phyloP scores from a whole-genome alignment of 1,140 invertebrate species.

The Tetramorium parvispinum region DNA sequence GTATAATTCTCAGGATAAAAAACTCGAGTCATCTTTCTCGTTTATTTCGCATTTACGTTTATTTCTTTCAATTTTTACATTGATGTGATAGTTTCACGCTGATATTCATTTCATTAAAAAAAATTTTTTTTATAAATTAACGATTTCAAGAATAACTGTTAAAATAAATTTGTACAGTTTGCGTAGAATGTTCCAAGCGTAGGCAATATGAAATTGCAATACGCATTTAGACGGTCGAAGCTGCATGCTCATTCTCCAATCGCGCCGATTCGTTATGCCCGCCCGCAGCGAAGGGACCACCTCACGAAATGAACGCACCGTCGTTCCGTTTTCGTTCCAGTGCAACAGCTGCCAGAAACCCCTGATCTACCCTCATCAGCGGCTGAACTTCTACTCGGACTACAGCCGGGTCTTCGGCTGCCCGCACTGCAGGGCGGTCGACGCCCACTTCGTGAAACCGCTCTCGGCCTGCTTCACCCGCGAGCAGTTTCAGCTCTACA shows the following conservation, averaged over 20 bases:
- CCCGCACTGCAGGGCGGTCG: constrained; percentile 95
- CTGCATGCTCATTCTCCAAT: background rate
- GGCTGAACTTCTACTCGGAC: constrained; percentile 97
- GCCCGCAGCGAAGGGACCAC: background rate
- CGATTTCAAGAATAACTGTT: background rate
- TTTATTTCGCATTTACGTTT: background rate
- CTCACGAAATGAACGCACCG: constrained; percentile 32
- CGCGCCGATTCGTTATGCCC: background rate
- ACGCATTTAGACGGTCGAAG: background rate
- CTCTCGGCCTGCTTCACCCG: constrained; percentile 92
- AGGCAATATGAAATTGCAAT: background rate
- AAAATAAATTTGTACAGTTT: background rate
- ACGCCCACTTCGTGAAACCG: constrained; percentile 98
- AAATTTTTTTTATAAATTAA: background rate
- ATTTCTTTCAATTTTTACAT: background rate
- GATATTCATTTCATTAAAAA: background rate
- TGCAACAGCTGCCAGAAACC: constrained; percentile 96
- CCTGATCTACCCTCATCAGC: constrained; percentile 93
- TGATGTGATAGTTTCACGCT: background rate
- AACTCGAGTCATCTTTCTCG: background rate
- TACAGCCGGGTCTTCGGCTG: constrained; percentile 97
- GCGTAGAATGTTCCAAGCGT: background rate
- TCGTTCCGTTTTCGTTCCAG: constrained; percentile 85
- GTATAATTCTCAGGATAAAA: background rate
- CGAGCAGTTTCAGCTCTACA: constrained; percentile 89